Evolutionary conservation across 2,113 vertebrate species (phyloP).

Genomic region (Rhynchomys soricoides): DNA sequence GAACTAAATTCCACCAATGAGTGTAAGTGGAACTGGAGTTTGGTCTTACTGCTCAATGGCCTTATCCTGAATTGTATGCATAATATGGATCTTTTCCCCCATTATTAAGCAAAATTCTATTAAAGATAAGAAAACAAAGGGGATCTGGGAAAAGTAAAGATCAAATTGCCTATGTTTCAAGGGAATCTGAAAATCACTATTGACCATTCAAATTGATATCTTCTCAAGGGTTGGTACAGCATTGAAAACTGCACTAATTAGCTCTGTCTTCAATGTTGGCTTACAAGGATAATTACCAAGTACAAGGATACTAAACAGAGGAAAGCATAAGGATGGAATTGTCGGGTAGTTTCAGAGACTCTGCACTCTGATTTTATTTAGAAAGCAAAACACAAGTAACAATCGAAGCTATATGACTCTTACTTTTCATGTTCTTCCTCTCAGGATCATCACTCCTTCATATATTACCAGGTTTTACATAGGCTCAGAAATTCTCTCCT

Average conservation of each 20-base stretch:
- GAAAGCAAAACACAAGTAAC: constrained; percentile 9
- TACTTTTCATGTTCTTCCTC: background rate
- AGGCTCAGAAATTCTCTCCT: background rate
- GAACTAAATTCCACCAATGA: background rate
- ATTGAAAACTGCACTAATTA: background rate
- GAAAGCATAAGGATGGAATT: background rate
- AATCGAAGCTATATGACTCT: background rate
- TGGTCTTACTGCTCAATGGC: background rate
- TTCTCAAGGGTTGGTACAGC: background rate
- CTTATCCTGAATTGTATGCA: background rate
- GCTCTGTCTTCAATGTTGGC: background rate
- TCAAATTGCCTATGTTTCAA: background rate
- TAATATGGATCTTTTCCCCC: background rate
- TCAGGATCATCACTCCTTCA: background rate
- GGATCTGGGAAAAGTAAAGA: background rate
- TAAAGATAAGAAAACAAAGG: background rate
- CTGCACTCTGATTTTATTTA: background rate
- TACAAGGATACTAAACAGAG: background rate
- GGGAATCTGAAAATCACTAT: background rate
- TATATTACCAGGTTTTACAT: background rate
- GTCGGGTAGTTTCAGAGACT: background rate
- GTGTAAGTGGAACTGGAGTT: background rate
- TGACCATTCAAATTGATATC: constrained; percentile 7
- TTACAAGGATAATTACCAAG: background rate
- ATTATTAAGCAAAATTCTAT: constrained; percentile 9